Evolutionary conservation across 2,888 invertebrate genomes (phyloP).

Genomic region (Drosophila testacea): DNA sequence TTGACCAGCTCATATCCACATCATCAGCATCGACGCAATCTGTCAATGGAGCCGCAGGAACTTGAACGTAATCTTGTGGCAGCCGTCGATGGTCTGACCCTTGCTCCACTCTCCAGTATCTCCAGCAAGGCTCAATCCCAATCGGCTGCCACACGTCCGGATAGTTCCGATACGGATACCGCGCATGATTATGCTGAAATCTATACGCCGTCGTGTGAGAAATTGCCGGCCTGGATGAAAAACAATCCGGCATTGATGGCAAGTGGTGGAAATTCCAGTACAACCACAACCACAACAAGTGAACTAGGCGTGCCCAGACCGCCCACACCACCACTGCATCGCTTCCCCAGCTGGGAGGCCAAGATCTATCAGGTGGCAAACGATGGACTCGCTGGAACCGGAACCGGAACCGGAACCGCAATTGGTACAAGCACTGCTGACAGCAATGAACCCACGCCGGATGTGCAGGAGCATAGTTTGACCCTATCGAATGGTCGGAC

Average conservation of each 20-base stretch:
- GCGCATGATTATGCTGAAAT: constrained; percentile 97
- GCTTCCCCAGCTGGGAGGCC: constrained; percentile 98
- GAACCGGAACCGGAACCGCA: constrained; percentile 26
- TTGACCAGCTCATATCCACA: constrained; percentile 83
- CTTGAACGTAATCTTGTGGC: constrained; percentile 87
- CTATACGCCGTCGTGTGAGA: constrained; percentile 95
- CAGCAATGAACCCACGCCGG: constrained; percentile 59
- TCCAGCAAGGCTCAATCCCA: constrained; percentile 67
- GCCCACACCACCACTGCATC: constrained; percentile 95
- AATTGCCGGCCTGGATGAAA: constrained; percentile 87
- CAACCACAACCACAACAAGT: constrained; percentile 84
- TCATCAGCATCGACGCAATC: constrained; percentile 84
- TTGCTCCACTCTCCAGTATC: constrained; percentile 85
- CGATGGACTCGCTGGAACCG: constrained; percentile 86
- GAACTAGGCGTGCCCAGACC: constrained; percentile 87
- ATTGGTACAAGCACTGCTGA: constrained; percentile 45
- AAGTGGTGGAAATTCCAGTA: constrained; percentile 87
- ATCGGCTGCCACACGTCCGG: constrained; percentile 71
- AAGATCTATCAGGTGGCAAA: constrained; percentile 95
- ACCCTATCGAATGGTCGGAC: constrained; percentile 71
- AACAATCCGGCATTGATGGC: constrained; percentile 85
- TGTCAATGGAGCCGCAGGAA: constrained; percentile 85
- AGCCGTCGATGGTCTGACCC: constrained; percentile 86
- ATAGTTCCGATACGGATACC: constrained; percentile 87
- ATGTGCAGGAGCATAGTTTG: constrained; percentile 59